Conservation (phyloP, 2,113 vertebrate genomes). For the Zapus hudsonius region DNA sequence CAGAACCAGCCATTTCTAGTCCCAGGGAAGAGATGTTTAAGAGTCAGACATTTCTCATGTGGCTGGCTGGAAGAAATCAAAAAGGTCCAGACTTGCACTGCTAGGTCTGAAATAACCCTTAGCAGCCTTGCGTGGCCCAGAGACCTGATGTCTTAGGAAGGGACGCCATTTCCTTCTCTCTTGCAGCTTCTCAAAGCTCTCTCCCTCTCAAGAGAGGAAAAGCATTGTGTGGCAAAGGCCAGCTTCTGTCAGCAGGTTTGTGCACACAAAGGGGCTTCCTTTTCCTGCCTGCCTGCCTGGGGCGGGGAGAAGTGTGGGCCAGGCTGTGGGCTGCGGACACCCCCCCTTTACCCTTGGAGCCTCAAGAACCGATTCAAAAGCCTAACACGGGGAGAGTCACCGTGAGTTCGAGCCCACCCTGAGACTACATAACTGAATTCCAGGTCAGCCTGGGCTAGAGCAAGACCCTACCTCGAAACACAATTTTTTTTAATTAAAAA, state of each 20-base stretch:
- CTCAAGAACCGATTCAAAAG: background rate
- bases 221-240: background rate
- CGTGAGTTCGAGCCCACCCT: no score
- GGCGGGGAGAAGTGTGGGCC: background rate
- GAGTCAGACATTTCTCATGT: background rate
- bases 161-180: background rate
- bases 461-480: no score
- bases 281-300: background rate
- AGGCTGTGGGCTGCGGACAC: no score
- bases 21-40: no score
- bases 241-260: background rate
- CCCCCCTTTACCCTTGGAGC: background rate
- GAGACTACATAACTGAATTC: no score
- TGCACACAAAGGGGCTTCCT: slow-evolving; percentile 10
- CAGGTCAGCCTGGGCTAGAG: no score
- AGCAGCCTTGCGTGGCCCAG: background rate
- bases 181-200: background rate
- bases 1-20: no score
- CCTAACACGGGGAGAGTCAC: no score
- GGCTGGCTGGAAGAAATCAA: background rate
- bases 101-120: background rate
- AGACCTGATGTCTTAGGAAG: background rate
- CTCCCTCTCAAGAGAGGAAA: background rate
- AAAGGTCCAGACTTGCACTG: background rate
- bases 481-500: no score